Percentiles rank a stretch among this genome's conserved stretches.
These are phyloP conservation scores for Plestiodon gilberti DNA, from an alignment of 2,113 vertebrate genomes.

Conservation along the genomic window DNA sequence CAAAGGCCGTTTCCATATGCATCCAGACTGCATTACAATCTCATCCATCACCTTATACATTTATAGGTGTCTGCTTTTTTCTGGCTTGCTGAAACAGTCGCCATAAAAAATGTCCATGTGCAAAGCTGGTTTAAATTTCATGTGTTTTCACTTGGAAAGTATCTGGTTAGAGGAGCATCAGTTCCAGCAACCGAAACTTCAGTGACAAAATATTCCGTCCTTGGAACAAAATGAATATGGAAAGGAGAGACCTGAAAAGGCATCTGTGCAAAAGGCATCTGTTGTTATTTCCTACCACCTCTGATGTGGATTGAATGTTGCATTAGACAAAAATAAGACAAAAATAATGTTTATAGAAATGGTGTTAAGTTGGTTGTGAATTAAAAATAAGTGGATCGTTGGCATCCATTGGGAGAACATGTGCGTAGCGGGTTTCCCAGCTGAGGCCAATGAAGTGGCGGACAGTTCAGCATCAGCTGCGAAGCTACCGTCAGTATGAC, in stretches of 20 bases:
- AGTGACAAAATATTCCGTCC: conserved; percentile 21
- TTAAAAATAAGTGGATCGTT: conserved; percentile 35
- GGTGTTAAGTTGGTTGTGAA: conserved; percentile 34
- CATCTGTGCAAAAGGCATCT: conserved; percentile 58
- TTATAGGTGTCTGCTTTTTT: conserved; percentile 75
- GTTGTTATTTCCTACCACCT: conserved; percentile 58
- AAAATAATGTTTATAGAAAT: conserved; percentile 42
- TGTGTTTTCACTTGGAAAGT: conserved; percentile 73
- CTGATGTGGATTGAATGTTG: conserved; percentile 69
- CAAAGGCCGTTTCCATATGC: conserved; percentile 71
- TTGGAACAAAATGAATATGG: conserved; percentile 71
- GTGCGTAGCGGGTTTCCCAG: conserved; percentile 34
- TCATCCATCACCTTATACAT: conserved; percentile 76
- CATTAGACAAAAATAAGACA: conserved; percentile 39
- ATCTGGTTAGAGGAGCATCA: conserved; percentile 73
- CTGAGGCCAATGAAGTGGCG: conserved; percentile 32
- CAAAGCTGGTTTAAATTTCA: conserved; percentile 77
- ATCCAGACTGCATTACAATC: conserved; percentile 72
- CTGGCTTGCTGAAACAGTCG: conserved; percentile 67
- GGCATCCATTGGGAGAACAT: conserved; percentile 23
- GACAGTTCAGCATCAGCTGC: conserved; percentile 47
- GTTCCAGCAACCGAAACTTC: conserved; percentile 65
- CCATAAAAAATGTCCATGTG: conserved; percentile 71
- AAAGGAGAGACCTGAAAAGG: conserved; percentile 64
- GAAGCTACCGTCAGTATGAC: conserved; percentile 39